A percentile compares a stretch with the other conserved stretches of the same genome.
Evolutionary conservation across 2,797 vertebrate genomes (phyloP).

Genomic region (Florisuga fusca): DNA sequence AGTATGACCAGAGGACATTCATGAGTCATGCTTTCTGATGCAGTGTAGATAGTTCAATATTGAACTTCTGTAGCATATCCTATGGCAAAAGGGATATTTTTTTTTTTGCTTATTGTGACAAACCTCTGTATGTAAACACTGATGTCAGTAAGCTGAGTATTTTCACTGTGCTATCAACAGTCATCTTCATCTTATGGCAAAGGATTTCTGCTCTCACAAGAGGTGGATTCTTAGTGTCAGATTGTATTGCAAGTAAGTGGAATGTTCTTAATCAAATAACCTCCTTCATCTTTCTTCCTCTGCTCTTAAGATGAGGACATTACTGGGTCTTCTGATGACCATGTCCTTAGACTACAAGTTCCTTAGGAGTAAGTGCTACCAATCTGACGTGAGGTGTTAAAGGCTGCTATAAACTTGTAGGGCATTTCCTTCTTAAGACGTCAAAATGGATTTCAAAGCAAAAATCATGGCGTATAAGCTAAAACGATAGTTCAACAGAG

Average conservation of each 20-base stretch:
- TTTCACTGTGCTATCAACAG: not conserved
- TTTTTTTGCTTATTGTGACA: not conserved
- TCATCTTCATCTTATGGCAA: not conserved
- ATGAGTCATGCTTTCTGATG: constrained; percentile 36
- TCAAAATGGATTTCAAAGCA: not conserved
- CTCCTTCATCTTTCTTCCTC: not conserved
- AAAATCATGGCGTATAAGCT: not conserved
- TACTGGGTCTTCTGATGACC: not conserved
- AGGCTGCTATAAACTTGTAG: not conserved
- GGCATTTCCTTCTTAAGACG: not conserved
- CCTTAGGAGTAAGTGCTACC: not conserved
- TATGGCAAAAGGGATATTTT: not conserved
- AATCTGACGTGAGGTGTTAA: not conserved
- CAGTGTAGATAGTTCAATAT: constrained; percentile 24
- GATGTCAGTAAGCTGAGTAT: not conserved
- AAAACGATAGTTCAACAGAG: not conserved
- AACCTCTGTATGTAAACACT: not conserved
- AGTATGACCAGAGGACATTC: constrained; percentile 30
- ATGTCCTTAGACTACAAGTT: not conserved
- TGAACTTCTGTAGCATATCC: not conserved
- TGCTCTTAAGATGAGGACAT: not conserved
- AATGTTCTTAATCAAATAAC: not conserved
- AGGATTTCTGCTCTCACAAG: not conserved
- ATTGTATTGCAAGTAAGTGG: not conserved
- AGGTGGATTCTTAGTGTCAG: not conserved